Percentiles rank a stretch among this genome's conserved stretches.
These are phyloP conservation scores for Carcina quercana DNA, from an alignment of 2,888 invertebrate species.

Conservation along the genomic window DNA sequence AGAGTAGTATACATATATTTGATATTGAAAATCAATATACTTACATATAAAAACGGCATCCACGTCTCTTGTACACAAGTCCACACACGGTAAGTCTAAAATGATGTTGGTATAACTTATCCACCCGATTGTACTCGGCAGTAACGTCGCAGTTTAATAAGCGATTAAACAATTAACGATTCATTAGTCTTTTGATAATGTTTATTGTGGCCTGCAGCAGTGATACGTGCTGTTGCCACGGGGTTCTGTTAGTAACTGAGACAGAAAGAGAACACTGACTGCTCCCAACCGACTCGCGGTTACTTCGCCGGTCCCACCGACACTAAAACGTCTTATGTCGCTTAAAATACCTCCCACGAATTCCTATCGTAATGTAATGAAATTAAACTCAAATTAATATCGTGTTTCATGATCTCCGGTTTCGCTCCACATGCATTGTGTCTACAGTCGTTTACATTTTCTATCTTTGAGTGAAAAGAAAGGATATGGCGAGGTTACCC, in stretches of 20 bases:
- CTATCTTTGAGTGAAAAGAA: conserved; percentile 62
- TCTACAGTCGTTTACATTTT: conserved; percentile 62
- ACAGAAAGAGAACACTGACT: no score
- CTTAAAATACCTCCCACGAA: neutral
- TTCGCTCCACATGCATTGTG: conserved; percentile 48
- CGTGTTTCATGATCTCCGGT: conserved; percentile 19
- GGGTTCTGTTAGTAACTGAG: neutral
- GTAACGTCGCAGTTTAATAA: no score
- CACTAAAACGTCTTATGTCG: neutral
- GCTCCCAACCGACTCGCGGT: neutral
- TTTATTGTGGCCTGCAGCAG: neutral
- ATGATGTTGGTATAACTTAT: no score
- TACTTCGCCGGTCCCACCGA: neutral
- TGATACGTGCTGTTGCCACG: neutral
- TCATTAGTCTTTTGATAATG: conserved; percentile 27
- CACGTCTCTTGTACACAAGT: no score
- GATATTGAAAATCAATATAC: no score
- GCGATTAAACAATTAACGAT: conserved; percentile 30
- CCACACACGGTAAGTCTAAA: no score
- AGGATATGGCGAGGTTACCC: conserved; percentile 43
- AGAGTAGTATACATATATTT: no score
- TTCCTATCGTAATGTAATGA: neutral
- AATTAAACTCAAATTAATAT: no score
- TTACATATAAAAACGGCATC: no score
- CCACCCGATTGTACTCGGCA: no score